These are phyloP conservation scores for Orchesella cincta DNA, from an alignment of 1,140 invertebrate genomes.

Conservation along the genomic window DNA sequence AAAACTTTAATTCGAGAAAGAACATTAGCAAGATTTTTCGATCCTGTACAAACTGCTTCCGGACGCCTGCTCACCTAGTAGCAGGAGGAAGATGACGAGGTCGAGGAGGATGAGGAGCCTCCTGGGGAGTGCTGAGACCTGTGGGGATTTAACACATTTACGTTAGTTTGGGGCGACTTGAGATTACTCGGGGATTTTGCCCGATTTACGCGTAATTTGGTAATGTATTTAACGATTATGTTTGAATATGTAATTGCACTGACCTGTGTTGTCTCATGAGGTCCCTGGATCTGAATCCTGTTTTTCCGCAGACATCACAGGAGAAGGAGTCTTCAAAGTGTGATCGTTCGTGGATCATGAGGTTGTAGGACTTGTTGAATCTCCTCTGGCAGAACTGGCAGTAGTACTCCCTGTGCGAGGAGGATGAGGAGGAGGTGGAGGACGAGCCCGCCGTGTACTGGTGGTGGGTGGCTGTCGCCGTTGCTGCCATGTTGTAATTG, in stretches of 20 bases:
- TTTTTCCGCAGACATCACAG: conserved; percentile 98
- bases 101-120: conserved; percentile 6
- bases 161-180: background rate
- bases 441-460: conserved; percentile 24
- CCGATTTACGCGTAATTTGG: background rate
- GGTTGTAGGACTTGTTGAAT: conserved; percentile 99
- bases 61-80: too few species aligned
- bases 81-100: background rate
- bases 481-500: conserved; percentile 2
- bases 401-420: conserved; percentile 91
- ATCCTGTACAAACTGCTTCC: too few species aligned
- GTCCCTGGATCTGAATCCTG: conserved; percentile 90
- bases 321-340: conserved; percentile 97
- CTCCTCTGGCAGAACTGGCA: conserved; percentile 98
- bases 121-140: conserved; percentile 28
- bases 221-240: background rate
- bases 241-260: conserved; percentile 53
- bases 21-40: too few species aligned
- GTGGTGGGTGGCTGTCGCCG: conserved; percentile 1
- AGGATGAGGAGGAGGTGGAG: background rate
- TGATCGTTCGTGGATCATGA: conserved; percentile 98
- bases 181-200: too few species aligned
- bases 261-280: conserved; percentile 94
- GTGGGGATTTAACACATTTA: background rate
- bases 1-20: too few species aligned